Conservation (phyloP, 1,140 invertebrate genomes). For the Oryzaephilus surinamensis region DNA sequence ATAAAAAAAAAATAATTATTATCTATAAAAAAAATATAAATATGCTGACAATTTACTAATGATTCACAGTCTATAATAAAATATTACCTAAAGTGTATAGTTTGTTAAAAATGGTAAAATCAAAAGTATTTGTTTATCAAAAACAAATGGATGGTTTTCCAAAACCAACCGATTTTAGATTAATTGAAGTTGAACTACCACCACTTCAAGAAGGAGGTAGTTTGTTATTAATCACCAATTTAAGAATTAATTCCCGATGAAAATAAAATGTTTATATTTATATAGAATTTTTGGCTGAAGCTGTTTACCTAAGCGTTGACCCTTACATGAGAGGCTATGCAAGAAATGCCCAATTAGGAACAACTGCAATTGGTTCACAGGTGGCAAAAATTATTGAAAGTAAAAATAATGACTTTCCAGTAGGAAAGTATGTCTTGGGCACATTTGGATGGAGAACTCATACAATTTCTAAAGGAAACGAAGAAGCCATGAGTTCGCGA, state of each 20-base stretch:
- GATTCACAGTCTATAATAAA: neutral
- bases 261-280: conserved; percentile 42
- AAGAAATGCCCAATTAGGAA: conserved; percentile 40
- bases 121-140: conserved; percentile 49
- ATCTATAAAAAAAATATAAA: neutral
- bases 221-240: conserved; percentile 47
- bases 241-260: conserved; percentile 46
- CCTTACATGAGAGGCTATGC: conserved; percentile 54
- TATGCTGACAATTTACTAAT: neutral
- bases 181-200: conserved; percentile 53
- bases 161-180: conserved; percentile 48
- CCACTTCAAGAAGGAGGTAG: conserved; percentile 50
- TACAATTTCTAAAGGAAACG: conserved; percentile 35
- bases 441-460: conserved; percentile 47
- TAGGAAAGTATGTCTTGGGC: conserved; percentile 39
- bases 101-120: conserved; percentile 38
- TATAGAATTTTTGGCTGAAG: conserved; percentile 53
- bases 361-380: conserved; percentile 49
- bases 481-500: too few relatives aligned
- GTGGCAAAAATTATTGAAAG: conserved; percentile 45
- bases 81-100: neutral
- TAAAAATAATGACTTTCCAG: conserved; percentile 40
- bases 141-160: conserved; percentile 54
- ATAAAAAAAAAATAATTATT: neutral
- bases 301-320: conserved; percentile 55